Percentiles rank a stretch among this genome's conserved stretches.
These are phyloP conservation scores for Eolophus roseicapilla DNA, from an alignment of 2,113 vertebrate species.

Conservation along the genomic window DNA sequence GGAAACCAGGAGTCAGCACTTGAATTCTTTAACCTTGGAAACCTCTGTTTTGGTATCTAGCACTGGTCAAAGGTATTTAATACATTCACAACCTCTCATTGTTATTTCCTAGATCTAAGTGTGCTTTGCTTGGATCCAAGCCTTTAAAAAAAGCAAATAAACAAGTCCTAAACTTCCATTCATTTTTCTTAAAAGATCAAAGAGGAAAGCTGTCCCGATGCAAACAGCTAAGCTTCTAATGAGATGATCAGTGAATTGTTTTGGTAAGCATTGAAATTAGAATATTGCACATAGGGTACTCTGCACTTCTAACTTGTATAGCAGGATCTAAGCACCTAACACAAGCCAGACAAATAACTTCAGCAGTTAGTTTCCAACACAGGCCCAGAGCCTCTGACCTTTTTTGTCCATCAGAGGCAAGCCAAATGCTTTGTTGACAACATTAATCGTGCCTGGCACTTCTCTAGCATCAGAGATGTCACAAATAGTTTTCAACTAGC, in stretches of 20 bases:
- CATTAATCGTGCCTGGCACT: not conserved
- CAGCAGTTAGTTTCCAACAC: slow-evolving; percentile 34
- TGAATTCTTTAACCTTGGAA: slow-evolving; percentile 1
- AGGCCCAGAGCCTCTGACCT: slow-evolving; percentile 4
- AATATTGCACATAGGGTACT: slow-evolving; percentile 7
- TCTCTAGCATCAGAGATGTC: not conserved
- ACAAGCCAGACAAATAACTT: slow-evolving; percentile 33
- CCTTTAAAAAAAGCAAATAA: slow-evolving; percentile 39
- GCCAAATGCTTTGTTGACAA: not conserved
- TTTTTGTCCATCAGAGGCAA: not conserved
- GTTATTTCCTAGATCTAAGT: not conserved
- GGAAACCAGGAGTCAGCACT: slow-evolving; percentile 16
- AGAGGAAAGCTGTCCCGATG: slow-evolving; percentile 38
- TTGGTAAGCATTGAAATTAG: slow-evolving; percentile 35
- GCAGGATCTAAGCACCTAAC: slow-evolving; percentile 21
- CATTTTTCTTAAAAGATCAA: slow-evolving; percentile 39
- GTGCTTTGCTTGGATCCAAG: slow-evolving; percentile 38
- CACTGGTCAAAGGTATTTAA: not conserved
- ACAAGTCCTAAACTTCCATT: not conserved
- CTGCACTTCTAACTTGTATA: not conserved
- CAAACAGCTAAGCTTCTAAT: slow-evolving; percentile 44
- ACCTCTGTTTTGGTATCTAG: not conserved
- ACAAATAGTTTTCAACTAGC: not conserved
- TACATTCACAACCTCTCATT: not conserved
- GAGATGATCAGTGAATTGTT: slow-evolving; percentile 38